phyloP scores from a whole-genome alignment of 2,888 invertebrate species.

The Ferdinandea cuprea region DNA sequence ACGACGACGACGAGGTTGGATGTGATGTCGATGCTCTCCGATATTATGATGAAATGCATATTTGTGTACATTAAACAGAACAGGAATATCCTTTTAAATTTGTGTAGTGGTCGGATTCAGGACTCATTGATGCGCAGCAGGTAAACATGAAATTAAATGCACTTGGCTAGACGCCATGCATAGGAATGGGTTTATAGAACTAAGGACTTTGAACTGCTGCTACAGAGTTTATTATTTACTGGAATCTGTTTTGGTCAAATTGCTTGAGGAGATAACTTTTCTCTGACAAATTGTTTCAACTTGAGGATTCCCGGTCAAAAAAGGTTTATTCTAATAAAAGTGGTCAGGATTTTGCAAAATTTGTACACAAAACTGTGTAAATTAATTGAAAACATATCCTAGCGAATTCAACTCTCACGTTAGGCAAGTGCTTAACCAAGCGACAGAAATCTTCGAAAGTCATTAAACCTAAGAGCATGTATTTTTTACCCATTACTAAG shows the following conservation, averaged over 20 bases:
- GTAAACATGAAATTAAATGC: slow-evolving; percentile 60
- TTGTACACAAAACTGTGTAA: neutral
- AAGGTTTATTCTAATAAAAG: neutral
- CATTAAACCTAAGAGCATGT: too few species aligned
- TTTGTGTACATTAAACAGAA: slow-evolving; percentile 37
- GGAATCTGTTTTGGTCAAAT: neutral
- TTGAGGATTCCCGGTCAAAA: slow-evolving; percentile 20
- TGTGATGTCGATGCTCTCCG: slow-evolving; percentile 53
- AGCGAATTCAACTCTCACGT: too few species aligned
- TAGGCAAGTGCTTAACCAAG: too few species aligned
- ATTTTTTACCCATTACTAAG: too few species aligned
- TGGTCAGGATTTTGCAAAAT: neutral
- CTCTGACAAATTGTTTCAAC: slow-evolving; percentile 5
- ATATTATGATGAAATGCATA: slow-evolving; percentile 54
- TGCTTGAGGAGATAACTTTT: neutral
- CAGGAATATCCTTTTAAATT: slow-evolving; percentile 35
- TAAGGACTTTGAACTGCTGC: slow-evolving; percentile 53
- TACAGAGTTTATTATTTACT: neutral
- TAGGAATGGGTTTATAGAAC: slow-evolving; percentile 1
- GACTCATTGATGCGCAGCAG: slow-evolving; percentile 32
- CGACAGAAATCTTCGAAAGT: too few species aligned
- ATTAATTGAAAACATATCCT: too few species aligned
- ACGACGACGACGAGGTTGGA: too few species aligned
- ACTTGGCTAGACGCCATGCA: slow-evolving; percentile 48
- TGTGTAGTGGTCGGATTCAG: slow-evolving; percentile 19